These are phyloP conservation scores for Chelidonichthys spinosus DNA, from an alignment of 2,797 vertebrate species.

Conservation along the genomic window DNA sequence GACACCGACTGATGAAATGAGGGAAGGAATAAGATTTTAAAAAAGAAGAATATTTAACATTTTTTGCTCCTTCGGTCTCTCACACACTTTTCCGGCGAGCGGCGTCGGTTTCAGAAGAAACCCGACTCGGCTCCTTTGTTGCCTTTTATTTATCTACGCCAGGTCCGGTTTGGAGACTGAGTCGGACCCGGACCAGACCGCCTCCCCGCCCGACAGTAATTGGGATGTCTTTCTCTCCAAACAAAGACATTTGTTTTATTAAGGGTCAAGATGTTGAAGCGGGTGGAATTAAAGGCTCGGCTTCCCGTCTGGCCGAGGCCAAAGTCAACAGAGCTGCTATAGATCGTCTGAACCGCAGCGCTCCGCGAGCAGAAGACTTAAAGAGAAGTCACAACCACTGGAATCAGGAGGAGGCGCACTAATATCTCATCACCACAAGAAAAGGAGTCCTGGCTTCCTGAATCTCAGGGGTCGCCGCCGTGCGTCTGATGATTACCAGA, in stretches of 20 bases:
- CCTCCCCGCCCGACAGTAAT: constrained; percentile 55
- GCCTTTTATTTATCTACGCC: constrained; percentile 71
- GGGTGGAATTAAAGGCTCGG: constrained; percentile 79
- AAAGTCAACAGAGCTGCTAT: constrained; percentile 77
- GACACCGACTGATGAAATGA: constrained; percentile 51
- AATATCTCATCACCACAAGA: constrained; percentile 57
- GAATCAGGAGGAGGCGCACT: constrained; percentile 30
- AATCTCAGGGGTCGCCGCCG: constrained; percentile 54
- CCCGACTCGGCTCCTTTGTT: constrained; percentile 58
- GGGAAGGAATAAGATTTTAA: constrained; percentile 39
- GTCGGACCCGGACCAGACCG: constrained; percentile 66
- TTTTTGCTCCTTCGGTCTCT: too few relatives aligned
- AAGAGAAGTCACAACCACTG: constrained; percentile 42
- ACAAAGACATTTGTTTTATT: constrained; percentile 88
- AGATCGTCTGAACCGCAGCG: constrained; percentile 64
- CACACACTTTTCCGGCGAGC: background rate
- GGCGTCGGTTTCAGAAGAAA: constrained; percentile 55
- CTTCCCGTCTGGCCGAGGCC: constrained; percentile 68
- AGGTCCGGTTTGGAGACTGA: constrained; percentile 67
- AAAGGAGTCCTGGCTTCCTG: constrained; percentile 51
- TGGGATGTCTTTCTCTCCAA: constrained; percentile 82
- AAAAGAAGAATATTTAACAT: background rate
- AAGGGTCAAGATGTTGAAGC: constrained; percentile 84
- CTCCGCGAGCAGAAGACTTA: constrained; percentile 52
- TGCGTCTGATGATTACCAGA: constrained; percentile 67